Evolutionary conservation across 2,888 invertebrate genomes (phyloP).

Genomic region (Sinopyrophorus schimmeli): DNA sequence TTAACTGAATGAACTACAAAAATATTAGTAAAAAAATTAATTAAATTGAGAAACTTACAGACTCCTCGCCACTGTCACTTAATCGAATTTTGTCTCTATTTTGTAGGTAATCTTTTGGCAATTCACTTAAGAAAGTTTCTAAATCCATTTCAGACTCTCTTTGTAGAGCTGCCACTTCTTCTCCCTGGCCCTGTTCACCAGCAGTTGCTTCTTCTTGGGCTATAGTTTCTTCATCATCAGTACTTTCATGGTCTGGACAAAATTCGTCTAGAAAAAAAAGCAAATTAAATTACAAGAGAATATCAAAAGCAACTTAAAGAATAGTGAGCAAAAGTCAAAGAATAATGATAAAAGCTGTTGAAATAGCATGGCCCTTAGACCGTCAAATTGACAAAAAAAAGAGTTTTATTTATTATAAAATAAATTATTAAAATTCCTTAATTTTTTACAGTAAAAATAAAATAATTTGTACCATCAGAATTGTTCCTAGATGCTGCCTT

Average conservation of each 20-base stretch:
- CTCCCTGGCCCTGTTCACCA: conserved; percentile 57
- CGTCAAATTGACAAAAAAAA: background rate
- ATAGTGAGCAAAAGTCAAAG: too few relatives aligned
- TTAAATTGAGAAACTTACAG: conserved; percentile 31
- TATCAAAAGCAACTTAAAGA: too few relatives aligned
- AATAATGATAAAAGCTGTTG: background rate
- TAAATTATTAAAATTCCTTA: background rate
- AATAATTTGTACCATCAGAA: conserved; percentile 63
- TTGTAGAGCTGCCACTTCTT: conserved; percentile 83
- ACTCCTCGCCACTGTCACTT: conserved; percentile 48
- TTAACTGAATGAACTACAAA: background rate
- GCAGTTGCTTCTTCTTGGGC: conserved; percentile 76
- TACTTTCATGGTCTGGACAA: conserved; percentile 75
- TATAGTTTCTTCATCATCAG: conserved; percentile 93
- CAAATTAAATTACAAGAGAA: too few relatives aligned
- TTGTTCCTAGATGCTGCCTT: conserved; percentile 53
- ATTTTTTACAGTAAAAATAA: conserved; percentile 8
- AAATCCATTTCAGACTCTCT: conserved; percentile 88
- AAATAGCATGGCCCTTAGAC: too few relatives aligned
- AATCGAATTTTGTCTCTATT: conserved; percentile 64
- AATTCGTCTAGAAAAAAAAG: conserved; percentile 74
- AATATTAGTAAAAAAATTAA: background rate
- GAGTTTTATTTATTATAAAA: too few relatives aligned
- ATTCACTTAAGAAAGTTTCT: conserved; percentile 79
- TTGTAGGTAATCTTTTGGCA: conserved; percentile 80